Evolutionary conservation across 2,113 vertebrate species (phyloP).

Genomic region (Pseudopodoces humilis): DNA sequence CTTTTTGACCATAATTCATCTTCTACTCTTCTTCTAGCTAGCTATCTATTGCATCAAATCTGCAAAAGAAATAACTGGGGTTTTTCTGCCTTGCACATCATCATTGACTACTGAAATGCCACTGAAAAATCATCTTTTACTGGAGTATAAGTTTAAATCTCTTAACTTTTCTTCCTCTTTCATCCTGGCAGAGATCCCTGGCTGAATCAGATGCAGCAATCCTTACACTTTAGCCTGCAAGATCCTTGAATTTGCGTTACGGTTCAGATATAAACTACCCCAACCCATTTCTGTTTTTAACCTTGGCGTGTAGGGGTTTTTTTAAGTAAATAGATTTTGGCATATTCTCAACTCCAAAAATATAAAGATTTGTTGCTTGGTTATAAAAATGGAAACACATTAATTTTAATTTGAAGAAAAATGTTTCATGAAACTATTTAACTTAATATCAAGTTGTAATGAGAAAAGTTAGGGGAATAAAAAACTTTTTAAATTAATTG

Average conservation of each 20-base stretch:
- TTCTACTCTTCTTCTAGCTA: neutral
- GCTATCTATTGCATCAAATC: neutral
- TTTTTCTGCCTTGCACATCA: neutral
- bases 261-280: neutral
- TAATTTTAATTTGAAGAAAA: slow-evolving; percentile 12
- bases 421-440: slow-evolving; percentile 11
- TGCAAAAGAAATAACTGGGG: neutral
- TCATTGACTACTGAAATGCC: neutral
- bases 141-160: neutral
- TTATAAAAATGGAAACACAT: slow-evolving; percentile 7
- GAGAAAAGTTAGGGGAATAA: neutral
- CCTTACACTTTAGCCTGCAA: neutral
- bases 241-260: neutral
- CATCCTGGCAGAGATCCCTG: neutral
- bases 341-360: slow-evolving; percentile 6
- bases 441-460: slow-evolving; percentile 27
- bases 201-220: neutral
- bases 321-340: slow-evolving; percentile 12
- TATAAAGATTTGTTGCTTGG: neutral
- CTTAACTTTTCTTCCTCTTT: neutral
- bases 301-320: neutral
- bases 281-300: slow-evolving; percentile 2
- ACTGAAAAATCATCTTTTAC: neutral
- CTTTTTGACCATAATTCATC: neutral
- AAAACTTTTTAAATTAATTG: neutral